These are phyloP conservation scores for Zeuzera pyrina DNA, from an alignment of 2,888 invertebrate genomes.

Conservation along the genomic window DNA sequence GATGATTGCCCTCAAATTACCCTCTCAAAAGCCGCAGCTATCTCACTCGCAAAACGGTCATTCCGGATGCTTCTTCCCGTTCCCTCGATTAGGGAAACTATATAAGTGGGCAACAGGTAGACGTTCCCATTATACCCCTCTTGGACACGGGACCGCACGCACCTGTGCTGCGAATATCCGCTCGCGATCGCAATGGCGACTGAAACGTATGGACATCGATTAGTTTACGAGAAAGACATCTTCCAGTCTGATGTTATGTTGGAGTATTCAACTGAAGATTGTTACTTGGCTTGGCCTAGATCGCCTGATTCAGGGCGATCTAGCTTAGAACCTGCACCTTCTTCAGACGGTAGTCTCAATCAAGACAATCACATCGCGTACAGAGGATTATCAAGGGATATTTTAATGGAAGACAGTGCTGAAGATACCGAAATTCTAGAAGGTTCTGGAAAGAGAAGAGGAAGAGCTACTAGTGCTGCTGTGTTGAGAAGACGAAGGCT, in stretches of 20 bases:
- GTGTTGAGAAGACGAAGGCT: slow-evolving; percentile 87
- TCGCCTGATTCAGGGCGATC: slow-evolving; percentile 68
- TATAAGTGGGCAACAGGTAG: slow-evolving; percentile 62
- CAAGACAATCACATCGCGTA: slow-evolving; percentile 64
- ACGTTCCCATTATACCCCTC: slow-evolving; percentile 46
- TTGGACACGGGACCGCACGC: slow-evolving; percentile 42
- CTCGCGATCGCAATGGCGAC: slow-evolving; percentile 55
- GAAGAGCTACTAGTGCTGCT: slow-evolving; percentile 82
- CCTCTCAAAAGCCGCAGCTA: slow-evolving; percentile 40
- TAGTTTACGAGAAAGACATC: slow-evolving; percentile 61
- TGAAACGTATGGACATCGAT: slow-evolving; percentile 67
- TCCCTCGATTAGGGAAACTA: slow-evolving; percentile 53
- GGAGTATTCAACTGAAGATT: slow-evolving; percentile 59
- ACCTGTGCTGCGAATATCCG: slow-evolving; percentile 43
- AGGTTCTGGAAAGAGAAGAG: slow-evolving; percentile 67
- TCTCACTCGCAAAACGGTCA: slow-evolving; percentile 27
- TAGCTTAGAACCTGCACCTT: slow-evolving; percentile 66
- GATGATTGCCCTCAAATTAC: slow-evolving; percentile 72
- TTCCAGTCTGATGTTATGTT: slow-evolving; percentile 59
- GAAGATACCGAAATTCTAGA: slow-evolving; percentile 55
- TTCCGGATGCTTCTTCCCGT: slow-evolving; percentile 31
- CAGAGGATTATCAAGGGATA: slow-evolving; percentile 55
- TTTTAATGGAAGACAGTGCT: slow-evolving; percentile 53
- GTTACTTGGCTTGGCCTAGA: slow-evolving; percentile 59
- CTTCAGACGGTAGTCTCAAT: slow-evolving; percentile 63